These are phyloP conservation scores for Phalacrocorax pelagicus DNA, from an alignment of 2,113 vertebrate species.

Conservation along the genomic window DNA sequence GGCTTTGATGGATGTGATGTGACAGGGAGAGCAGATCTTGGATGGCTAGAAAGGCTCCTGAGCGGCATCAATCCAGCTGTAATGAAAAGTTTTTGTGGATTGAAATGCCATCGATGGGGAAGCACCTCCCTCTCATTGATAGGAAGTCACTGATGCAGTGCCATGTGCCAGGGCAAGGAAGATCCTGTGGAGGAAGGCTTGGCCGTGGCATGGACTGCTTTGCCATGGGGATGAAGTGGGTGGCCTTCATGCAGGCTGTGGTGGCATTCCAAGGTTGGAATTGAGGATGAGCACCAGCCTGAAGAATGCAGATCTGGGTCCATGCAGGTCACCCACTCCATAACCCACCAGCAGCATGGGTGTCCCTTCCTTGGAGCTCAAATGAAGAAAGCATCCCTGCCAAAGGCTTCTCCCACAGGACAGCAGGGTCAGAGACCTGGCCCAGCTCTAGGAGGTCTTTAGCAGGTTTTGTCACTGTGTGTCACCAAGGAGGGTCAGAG, in stretches of 20 bases:
- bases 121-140: neutral
- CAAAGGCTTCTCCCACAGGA: neutral
- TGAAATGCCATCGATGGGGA: neutral
- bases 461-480: too few relatives aligned
- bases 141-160: neutral
- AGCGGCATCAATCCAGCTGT: neutral
- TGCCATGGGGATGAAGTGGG: neutral
- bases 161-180: neutral
- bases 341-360: accelerated
- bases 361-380: neutral
- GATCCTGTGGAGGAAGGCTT: neutral
- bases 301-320: neutral
- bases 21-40: neutral
- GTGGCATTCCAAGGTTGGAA: neutral
- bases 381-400: too few relatives aligned
- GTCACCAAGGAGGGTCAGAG: neutral
- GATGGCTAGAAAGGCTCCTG: neutral
- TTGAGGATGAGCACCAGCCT: neutral
- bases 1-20: slow-evolving; percentile 7
- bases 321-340: accelerated
- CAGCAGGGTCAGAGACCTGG: accelerated
- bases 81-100: slow-evolving; percentile 39
- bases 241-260: neutral
- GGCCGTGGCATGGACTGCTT: accelerated
- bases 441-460: neutral